Evolutionary conservation across 2,113 vertebrate genomes (phyloP), one percentile per base, ranked within the genome.

Genomic region (Phalacrocorax pelagicus): DNA sequence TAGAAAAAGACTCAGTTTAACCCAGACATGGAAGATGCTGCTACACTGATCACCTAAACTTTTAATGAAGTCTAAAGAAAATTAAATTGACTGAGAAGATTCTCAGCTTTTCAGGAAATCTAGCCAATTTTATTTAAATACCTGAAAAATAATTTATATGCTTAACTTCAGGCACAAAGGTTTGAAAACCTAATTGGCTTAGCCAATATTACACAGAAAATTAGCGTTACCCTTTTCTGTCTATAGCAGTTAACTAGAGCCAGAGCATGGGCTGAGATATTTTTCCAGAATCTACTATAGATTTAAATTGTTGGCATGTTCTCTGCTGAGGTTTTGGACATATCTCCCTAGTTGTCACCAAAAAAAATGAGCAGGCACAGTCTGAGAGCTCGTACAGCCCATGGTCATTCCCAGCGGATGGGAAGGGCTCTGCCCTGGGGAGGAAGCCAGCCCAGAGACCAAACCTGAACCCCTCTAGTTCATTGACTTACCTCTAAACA

Each of bases 61-160:
- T 95, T 96, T 94, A 96, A 94, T 95, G 92, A 96, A 92, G 38
- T 91, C 46, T 94, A 80, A 95, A 85, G 87, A 40, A 97, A 95
- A 92, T 84, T 91, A 97, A 95, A 92, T 84, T 91, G 83, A 66
- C 77, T 92, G 49, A 81, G 57, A 94, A 81, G 62, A 89, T 89
- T 57, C 66, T 75, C 65, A 73, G 58, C 71, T 82, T 72, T 59
- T 36, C 29, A 51, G 54, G 91, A 96, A 97, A 79, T 38, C 40
- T 12, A 38, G 32, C 36, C 71, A 66, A 91, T 94, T 89, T 92
- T 86, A 94, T 89, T 94, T 95, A 96, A 96, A 94, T 81, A 77
- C 58, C 58, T 90, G 70, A 87, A 97, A 95, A 97, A 94, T 94
- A 95, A 96, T 96, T 96, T 91, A 94, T 91, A 94, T 75, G 77